Evolutionary conservation across 2,113 vertebrate species (phyloP), one percentile per base, ranked within the genome.

Genomic region (Falcunculus frontatus): DNA sequence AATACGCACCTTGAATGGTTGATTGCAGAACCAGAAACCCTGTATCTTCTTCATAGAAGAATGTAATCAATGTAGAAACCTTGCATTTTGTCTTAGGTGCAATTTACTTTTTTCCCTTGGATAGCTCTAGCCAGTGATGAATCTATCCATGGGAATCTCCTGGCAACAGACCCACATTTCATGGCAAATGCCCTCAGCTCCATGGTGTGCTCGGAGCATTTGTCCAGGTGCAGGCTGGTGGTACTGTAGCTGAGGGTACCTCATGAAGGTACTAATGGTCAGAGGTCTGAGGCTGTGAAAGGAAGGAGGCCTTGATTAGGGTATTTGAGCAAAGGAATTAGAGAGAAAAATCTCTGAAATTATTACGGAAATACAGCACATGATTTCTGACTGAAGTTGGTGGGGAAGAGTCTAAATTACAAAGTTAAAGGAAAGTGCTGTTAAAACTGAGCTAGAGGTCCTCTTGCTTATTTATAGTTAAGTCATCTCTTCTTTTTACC

Each of bases 391-490:
- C 44, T 78, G 44, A 75, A 80, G 44, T 47, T 20, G 20, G 15
- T 20, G 35, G 7, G 46, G 15, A 73, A 62, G 21, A 85, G 21
- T 49, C 29, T 57, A 22, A 64, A 89, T 68, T 62, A 50, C 70
- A n/a, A 91, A 89, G 73, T 32, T 46, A 68, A 81, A 74, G 11
- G 39, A 74, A 90, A 89, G 46, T 64, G 23, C 41, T 60, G 9
- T 41, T 82, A 39, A 87, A 81, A 49, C 37, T 49, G 62, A 67
- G n/a, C 56, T 63, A 3, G 46, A 50, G 64, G 42, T 80, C 33
- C 33, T 70, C 35, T 50, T 88, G 16, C 41, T 59, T 85, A 81
- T 94, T 85, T 23, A 69, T 90, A 91, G 53, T 89, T 50, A 89
- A 94, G 52, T 89, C 29, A 69, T 68, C 56, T 65, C 46, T 80